A percentile compares a stretch with the other conserved stretches of the same genome.
These are phyloP conservation scores for Diabrotica virgifera DNA, from an alignment of 1,140 invertebrate species.

Conservation along the genomic window DNA sequence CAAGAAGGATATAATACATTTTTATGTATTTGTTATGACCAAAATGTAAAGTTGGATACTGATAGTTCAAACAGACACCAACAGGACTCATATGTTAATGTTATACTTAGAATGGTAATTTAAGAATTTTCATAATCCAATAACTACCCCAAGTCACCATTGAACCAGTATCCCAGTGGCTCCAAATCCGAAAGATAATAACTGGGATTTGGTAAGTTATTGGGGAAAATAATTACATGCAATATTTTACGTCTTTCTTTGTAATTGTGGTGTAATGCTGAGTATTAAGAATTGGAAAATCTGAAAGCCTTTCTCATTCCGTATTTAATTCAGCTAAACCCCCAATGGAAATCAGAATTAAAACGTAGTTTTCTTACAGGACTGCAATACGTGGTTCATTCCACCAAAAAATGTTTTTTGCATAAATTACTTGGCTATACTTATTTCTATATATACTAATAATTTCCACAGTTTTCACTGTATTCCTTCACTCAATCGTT, in stretches of 20 bases:
- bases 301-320: constrained; percentile 45
- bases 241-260: constrained; percentile 42
- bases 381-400: constrained; percentile 25
- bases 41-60: no score
- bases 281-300: constrained; percentile 46
- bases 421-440: constrained; percentile 6
- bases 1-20: no score
- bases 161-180: no score
- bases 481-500: no score
- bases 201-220: constrained; percentile 31
- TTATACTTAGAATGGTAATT: no score
- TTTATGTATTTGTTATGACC: no score
- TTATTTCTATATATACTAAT: neutral
- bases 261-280: constrained; percentile 36
- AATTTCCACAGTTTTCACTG: no score
- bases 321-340: constrained; percentile 45
- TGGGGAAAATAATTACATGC: constrained; percentile 40
- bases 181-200: constrained; percentile 10
- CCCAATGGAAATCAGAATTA: constrained; percentile 47
- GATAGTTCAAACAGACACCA: no score
- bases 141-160: no score
- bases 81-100: no score
- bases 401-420: constrained; percentile 22
- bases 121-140: no score
- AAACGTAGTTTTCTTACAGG: constrained; percentile 45